These are phyloP conservation scores for Pseudomugil tenellus DNA, from an alignment of 2,797 vertebrate genomes.

Conservation along the genomic window DNA sequence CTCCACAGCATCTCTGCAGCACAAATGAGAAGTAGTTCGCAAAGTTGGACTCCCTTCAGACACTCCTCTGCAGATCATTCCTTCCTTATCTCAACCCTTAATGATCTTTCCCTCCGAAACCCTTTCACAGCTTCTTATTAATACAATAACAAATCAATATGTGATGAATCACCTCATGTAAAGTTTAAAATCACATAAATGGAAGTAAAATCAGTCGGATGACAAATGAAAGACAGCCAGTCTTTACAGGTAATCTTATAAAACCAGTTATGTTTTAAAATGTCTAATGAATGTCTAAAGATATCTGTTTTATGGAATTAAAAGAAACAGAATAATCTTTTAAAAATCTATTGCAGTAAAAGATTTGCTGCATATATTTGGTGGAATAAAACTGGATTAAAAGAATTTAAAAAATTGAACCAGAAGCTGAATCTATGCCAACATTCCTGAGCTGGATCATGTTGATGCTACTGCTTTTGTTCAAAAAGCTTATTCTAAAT, in stretches of 20 bases:
- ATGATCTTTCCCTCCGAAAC: background rate
- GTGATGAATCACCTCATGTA: background rate
- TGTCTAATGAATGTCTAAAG: no score
- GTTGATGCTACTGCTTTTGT: background rate
- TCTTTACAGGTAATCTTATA: background rate
- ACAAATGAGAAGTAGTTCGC: constrained; percentile 39
- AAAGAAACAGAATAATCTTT: no score
- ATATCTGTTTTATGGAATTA: no score
- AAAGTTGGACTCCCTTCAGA: constrained; percentile 24
- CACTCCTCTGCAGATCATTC: constrained; percentile 39
- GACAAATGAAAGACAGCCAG: background rate
- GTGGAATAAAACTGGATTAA: no score
- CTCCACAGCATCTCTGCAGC: constrained; percentile 19
- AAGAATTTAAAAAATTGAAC: background rate
- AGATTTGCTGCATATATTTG: no score
- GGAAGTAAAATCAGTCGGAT: background rate
- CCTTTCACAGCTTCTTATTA: background rate
- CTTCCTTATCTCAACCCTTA: constrained; percentile 15
- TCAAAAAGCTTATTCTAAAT: background rate
- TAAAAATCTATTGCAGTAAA: no score
- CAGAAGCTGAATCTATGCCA: background rate
- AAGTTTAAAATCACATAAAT: background rate
- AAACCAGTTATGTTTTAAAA: background rate
- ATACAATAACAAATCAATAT: background rate
- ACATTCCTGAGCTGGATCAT: background rate